Conservation (phyloP, 2,888 invertebrate species). For the Acleris cristana region DNA sequence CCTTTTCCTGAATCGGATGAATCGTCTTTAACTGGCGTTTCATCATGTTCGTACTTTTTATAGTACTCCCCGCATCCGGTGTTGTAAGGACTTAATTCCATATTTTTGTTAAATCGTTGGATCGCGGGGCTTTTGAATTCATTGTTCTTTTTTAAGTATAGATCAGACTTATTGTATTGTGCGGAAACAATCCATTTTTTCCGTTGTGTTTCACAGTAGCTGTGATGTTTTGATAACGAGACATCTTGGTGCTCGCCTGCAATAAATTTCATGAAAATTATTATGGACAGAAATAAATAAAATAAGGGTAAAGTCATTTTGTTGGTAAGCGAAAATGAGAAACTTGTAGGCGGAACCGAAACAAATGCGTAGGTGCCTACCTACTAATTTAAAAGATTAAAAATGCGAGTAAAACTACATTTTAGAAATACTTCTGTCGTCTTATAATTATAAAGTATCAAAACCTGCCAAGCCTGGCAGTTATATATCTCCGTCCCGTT, state of each 20-base stretch:
- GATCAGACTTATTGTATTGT: slow-evolving; percentile 51
- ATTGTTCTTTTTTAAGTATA: slow-evolving; percentile 37
- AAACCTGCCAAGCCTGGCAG: no score
- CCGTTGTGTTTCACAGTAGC: slow-evolving; percentile 44
- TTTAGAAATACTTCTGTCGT: no score
- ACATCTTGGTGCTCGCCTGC: slow-evolving; percentile 19
- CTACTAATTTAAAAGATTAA: no score
- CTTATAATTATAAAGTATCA: no score
- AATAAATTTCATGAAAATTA: background rate
- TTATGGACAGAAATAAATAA: no score
- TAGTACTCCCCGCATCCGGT: slow-evolving; percentile 56
- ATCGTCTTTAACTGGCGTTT: slow-evolving; percentile 63
- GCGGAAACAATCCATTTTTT: slow-evolving; percentile 39
- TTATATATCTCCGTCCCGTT: no score
- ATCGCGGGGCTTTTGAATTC: slow-evolving; percentile 12
- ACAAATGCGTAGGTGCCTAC: no score
- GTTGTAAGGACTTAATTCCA: slow-evolving; percentile 20
- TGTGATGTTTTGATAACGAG: slow-evolving; percentile 46
- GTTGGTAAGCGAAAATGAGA: no score
- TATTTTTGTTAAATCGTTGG: slow-evolving; percentile 10
- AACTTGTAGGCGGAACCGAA: no score
- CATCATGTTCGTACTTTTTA: slow-evolving; percentile 66
- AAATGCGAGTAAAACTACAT: no score
- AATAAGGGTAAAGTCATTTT: no score
- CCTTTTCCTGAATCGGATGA: slow-evolving; percentile 38